A percentile compares a stretch with the other conserved stretches of the same genome.
Evolutionary conservation across 2,113 vertebrate genomes (phyloP).

Genomic region (Muntiacus reevesi): DNA sequence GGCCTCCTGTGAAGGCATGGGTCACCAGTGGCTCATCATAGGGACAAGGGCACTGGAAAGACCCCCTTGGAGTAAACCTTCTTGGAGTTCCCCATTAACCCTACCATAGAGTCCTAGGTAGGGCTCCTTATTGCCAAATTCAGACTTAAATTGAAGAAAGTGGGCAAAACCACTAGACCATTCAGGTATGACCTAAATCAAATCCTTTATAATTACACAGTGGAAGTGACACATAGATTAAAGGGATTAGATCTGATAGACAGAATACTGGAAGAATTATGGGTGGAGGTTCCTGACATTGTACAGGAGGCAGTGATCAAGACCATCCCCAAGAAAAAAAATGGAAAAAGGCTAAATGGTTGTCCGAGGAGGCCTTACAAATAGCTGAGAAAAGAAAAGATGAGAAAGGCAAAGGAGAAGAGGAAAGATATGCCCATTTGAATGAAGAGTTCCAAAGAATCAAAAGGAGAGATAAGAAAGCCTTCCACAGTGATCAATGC

Average conservation of each 20-base stretch:
- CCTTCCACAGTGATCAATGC: neutral
- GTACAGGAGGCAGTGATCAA: neutral
- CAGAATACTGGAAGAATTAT: neutral
- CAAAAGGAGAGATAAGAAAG: neutral
- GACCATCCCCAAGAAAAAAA: neutral
- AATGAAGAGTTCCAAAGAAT: neutral
- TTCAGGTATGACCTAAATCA: neutral
- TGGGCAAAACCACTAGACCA: neutral
- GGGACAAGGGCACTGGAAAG: neutral
- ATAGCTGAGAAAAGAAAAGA: neutral
- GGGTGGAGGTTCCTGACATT: neutral
- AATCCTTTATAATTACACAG: neutral
- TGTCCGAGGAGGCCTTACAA: neutral
- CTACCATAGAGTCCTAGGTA: neutral
- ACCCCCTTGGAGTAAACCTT: neutral
- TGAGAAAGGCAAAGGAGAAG: neutral
- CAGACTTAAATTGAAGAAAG: neutral
- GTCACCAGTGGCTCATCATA: accelerated
- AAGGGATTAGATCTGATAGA: neutral
- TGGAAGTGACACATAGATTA: neutral
- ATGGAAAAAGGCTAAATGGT: neutral
- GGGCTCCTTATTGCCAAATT: neutral
- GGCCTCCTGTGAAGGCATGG: neutral
- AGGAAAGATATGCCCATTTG: neutral
- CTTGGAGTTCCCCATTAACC: neutral